Evolutionary conservation across 2,888 invertebrate genomes (phyloP).

Genomic region (Lymantria monacha): DNA sequence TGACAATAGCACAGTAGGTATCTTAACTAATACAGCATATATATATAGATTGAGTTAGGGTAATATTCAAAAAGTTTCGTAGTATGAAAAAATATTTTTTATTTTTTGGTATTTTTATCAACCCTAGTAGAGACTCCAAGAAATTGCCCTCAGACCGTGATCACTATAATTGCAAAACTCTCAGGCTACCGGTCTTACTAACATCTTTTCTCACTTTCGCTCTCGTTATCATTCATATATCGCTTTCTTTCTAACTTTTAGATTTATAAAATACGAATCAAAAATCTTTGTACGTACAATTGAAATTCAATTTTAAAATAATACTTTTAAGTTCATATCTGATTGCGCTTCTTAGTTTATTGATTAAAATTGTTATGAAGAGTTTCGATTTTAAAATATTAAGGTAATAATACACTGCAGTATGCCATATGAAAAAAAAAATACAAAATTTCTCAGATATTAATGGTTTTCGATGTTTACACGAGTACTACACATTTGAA

Average conservation of each 20-base stretch:
- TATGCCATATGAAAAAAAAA: too few relatives aligned
- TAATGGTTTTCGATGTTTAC: too few relatives aligned
- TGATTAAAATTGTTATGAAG: slow-evolving; percentile 13
- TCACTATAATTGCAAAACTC: slow-evolving; percentile 66
- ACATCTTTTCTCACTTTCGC: slow-evolving; percentile 52
- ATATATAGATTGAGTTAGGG: too few relatives aligned
- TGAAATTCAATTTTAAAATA: slow-evolving; percentile 19
- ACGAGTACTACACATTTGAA: too few relatives aligned
- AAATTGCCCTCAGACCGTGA: slow-evolving; percentile 63
- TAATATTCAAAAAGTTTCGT: too few relatives aligned
- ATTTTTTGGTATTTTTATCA: background rate
- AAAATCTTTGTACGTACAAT: slow-evolving; percentile 8
- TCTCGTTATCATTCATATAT: slow-evolving; percentile 28
- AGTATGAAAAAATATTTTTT: too few relatives aligned
- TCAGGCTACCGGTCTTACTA: slow-evolving; percentile 74
- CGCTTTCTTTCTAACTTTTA: slow-evolving; percentile 45
- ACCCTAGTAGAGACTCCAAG: slow-evolving; percentile 52
- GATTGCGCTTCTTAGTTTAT: slow-evolving; percentile 9
- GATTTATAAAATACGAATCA: slow-evolving; percentile 44
- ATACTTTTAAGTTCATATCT: slow-evolving; percentile 14
- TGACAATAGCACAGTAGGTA: too few relatives aligned
- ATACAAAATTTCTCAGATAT: too few relatives aligned
- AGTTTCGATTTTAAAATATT: slow-evolving; percentile 23
- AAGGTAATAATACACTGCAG: slow-evolving; percentile 19
- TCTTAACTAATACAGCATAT: too few relatives aligned